Conservation (phyloP, 2,888 invertebrate species). For the Netelia fuscicornis region DNA sequence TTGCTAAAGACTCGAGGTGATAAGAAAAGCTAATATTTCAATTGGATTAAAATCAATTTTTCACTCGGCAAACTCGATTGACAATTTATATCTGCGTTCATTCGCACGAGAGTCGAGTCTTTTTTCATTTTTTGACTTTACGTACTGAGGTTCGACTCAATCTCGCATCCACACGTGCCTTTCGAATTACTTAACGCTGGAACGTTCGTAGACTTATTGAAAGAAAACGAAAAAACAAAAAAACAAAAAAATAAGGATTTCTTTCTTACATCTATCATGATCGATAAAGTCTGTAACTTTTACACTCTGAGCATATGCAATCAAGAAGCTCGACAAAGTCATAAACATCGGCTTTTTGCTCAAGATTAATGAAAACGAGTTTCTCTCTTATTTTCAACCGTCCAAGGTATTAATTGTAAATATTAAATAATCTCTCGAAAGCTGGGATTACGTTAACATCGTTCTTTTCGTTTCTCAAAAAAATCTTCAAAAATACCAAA, state of each 20-base stretch:
- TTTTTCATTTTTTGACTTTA: slow-evolving; percentile 8
- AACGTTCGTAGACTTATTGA: neutral
- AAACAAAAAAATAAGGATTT: neutral
- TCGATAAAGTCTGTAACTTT: slow-evolving; percentile 10
- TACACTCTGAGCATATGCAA: slow-evolving; percentile 2
- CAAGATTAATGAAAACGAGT: slow-evolving; percentile 41
- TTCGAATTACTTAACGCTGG: neutral
- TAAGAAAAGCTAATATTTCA: too few species aligned
- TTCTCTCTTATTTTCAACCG: slow-evolving; percentile 39
- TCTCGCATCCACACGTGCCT: slow-evolving; percentile 10
- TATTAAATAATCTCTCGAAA: slow-evolving; percentile 34
- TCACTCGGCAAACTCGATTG: too few species aligned
- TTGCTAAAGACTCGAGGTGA: too few species aligned
- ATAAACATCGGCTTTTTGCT: slow-evolving; percentile 33
- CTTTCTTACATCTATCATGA: neutral
- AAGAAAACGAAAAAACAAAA: neutral
- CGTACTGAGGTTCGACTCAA: slow-evolving; percentile 2
- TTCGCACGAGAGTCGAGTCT: neutral
- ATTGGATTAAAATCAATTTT: too few species aligned
- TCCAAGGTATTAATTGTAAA: slow-evolving; percentile 58
- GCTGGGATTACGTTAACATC: slow-evolving; percentile 1
- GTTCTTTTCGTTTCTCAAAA: slow-evolving; percentile 18
- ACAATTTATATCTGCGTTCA: neutral
- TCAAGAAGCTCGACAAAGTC: slow-evolving; percentile 19
- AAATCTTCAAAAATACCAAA: slow-evolving; percentile 10